These are phyloP conservation scores for Oreochromis spilurus DNA, from an alignment of 2,113 vertebrate genomes.

Conservation along the genomic window DNA sequence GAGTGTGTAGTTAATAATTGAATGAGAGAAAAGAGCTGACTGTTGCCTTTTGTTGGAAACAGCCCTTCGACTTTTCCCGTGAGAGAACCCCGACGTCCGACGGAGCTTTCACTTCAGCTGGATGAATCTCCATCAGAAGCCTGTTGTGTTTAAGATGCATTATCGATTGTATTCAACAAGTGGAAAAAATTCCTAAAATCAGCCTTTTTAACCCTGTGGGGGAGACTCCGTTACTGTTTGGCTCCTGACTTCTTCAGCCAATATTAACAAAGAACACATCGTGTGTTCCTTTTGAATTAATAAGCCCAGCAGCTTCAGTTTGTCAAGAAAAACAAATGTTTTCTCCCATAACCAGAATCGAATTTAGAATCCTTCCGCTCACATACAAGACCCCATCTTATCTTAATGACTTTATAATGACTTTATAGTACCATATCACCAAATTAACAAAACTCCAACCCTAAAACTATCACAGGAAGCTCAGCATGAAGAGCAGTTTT, in stretches of 20 bases:
- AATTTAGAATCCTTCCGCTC: neutral
- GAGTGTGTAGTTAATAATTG: conserved; percentile 29
- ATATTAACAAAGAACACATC: accelerated
- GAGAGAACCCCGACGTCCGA: neutral
- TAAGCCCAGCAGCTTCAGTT: neutral
- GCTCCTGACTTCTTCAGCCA: neutral
- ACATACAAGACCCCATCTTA: neutral
- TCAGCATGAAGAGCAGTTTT: neutral
- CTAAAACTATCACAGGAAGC: neutral
- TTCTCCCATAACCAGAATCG: neutral
- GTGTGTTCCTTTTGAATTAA: neutral
- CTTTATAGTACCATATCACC: neutral
- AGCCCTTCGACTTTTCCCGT: neutral
- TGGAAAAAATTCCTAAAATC: neutral
- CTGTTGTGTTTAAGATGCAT: neutral
- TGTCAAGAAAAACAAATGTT: neutral
- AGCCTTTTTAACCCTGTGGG: neutral
- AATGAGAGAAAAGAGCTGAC: neutral
- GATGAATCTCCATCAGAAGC: neutral
- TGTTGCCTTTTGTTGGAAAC: neutral
- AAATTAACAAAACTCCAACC: neutral
- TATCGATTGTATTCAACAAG: neutral
- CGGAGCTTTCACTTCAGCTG: neutral
- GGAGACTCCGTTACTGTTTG: neutral
- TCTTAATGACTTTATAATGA: neutral